A percentile compares a stretch with the other conserved stretches of the same genome.
Conservation (phyloP, 2,888 invertebrate genomes). For the Anarsia innoxiella region DNA sequence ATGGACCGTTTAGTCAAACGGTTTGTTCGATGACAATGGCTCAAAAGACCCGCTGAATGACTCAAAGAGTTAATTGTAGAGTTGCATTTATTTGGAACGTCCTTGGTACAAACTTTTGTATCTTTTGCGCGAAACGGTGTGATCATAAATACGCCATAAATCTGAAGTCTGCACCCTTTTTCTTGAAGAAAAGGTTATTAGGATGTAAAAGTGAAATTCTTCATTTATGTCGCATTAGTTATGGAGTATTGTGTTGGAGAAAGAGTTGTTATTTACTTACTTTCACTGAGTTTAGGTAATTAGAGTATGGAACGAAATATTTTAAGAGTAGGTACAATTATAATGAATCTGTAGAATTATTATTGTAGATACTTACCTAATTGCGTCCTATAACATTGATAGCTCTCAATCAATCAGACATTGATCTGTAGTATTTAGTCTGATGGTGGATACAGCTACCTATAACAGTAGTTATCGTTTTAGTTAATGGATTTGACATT, state of each 20-base stretch:
- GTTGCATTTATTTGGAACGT: slow-evolving; percentile 62
- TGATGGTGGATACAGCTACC: too few relatives aligned
- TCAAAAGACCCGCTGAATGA: slow-evolving; percentile 56
- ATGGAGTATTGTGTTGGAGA: slow-evolving; percentile 40
- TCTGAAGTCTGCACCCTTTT: slow-evolving; percentile 27
- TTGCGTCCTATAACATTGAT: too few relatives aligned
- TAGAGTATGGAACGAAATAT: too few relatives aligned
- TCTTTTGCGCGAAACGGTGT: slow-evolving; percentile 44
- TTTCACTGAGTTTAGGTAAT: slow-evolving; percentile 43
- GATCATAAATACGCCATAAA: slow-evolving; percentile 67
- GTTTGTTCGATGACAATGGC: slow-evolving; percentile 42
- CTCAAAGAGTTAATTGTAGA: slow-evolving; percentile 40
- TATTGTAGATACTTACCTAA: too few relatives aligned
- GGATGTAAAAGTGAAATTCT: slow-evolving; percentile 69
- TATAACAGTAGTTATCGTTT: too few relatives aligned
- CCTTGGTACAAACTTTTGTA: slow-evolving; percentile 37
- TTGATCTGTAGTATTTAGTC: too few relatives aligned
- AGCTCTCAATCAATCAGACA: too few relatives aligned
- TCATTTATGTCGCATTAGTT: slow-evolving; percentile 42
- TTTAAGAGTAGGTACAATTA: too few relatives aligned
- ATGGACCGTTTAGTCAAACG: slow-evolving; percentile 51
- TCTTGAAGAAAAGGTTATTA: slow-evolving; percentile 58
- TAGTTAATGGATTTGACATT: too few relatives aligned
- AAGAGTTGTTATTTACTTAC: slow-evolving; percentile 41
- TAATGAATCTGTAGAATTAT: too few relatives aligned